Evolutionary conservation across 2,797 vertebrate genomes (phyloP).

Genomic region (Menidia menidia): DNA sequence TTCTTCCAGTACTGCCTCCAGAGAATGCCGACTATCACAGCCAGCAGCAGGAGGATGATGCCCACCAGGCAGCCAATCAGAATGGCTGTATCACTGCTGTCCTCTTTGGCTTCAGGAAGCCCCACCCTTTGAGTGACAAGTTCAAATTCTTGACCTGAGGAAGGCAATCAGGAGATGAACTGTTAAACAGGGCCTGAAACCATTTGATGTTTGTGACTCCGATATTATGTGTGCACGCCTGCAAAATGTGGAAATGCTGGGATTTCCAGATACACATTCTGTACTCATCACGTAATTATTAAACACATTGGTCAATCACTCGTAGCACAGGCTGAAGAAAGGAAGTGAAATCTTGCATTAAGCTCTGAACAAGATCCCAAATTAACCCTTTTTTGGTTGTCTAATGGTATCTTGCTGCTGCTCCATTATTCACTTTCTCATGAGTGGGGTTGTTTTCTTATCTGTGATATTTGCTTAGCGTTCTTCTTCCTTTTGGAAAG

Average conservation of each 20-base stretch:
- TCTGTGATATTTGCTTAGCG: neutral
- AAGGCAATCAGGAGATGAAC: conserved; percentile 16
- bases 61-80: conserved; percentile 95
- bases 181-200: conserved; percentile 7
- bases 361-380: neutral
- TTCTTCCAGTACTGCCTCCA: conserved; percentile 96
- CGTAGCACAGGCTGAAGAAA: neutral
- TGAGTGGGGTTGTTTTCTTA: neutral
- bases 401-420: neutral
- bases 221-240: no score
- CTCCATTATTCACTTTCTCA: neutral
- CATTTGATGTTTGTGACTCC: no score
- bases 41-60: conserved; percentile 92
- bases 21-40: conserved; percentile 91
- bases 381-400: neutral
- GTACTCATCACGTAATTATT: neutral
- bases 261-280: neutral
- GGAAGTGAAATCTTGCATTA: neutral
- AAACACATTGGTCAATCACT: neutral
- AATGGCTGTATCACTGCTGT: conserved; percentile 90
- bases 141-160: conserved; percentile 69
- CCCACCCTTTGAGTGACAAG: conserved; percentile 80
- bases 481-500: neutral
- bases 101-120: conserved; percentile 89
- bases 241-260: no score